phyloP scores from a whole-genome alignment of 2,113 vertebrate species.

The Hypocryptadius cinnamomeus region DNA sequence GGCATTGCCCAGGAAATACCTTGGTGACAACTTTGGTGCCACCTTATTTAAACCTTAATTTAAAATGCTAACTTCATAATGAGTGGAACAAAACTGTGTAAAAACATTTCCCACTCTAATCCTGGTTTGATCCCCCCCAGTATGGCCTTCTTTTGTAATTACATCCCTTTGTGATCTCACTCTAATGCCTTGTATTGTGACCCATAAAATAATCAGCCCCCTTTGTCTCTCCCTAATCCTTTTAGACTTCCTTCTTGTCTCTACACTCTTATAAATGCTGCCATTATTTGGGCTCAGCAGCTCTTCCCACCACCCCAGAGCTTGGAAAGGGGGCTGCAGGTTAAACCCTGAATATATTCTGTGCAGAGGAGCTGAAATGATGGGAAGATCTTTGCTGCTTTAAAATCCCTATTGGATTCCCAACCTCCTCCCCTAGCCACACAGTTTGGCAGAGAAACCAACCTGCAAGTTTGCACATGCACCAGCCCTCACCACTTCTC shows the following conservation, averaged over 20 bases:
- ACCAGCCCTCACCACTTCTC: background rate
- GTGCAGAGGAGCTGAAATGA: background rate
- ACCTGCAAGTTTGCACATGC: background rate
- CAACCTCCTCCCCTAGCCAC: background rate
- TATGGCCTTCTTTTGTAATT: slow-evolving; percentile 69
- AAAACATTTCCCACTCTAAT: slow-evolving; percentile 65
- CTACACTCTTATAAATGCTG: slow-evolving; percentile 60
- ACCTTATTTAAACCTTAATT: slow-evolving; percentile 62
- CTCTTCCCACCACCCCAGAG: slow-evolving; percentile 61
- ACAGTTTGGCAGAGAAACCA: background rate
- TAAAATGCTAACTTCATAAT: slow-evolving; percentile 65
- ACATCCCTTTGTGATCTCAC: slow-evolving; percentile 65
- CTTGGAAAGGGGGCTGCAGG: slow-evolving; percentile 43
- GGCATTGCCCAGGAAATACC: slow-evolving; percentile 38
- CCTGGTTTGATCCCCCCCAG: slow-evolving; percentile 56
- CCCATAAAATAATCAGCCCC: slow-evolving; percentile 68
- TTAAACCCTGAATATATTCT: slow-evolving; percentile 57
- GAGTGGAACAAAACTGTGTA: slow-evolving; percentile 64
- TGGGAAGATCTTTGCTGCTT: slow-evolving; percentile 27
- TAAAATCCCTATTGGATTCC: background rate
- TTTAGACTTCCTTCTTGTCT: slow-evolving; percentile 68
- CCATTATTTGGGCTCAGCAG: slow-evolving; percentile 66
- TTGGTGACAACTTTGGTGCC: slow-evolving; percentile 49
- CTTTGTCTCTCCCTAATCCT: slow-evolving; percentile 68
- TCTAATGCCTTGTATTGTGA: slow-evolving; percentile 69